phyloP scores from a whole-genome alignment of 64 coral and sea anemone genomes.

The Hydrozoanthus tunicans region DNA sequence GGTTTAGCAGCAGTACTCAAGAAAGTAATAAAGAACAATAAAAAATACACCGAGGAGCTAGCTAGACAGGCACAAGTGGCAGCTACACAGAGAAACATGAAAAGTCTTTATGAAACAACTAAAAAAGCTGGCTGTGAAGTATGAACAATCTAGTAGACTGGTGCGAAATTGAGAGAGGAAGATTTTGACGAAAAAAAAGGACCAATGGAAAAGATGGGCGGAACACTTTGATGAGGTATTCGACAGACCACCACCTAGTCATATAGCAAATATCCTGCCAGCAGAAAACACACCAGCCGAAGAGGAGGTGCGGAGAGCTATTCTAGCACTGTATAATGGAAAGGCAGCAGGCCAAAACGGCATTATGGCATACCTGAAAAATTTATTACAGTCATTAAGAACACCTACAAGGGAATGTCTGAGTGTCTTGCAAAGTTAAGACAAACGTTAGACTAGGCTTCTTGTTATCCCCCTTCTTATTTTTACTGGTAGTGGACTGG shows the following conservation, averaged over 20 bases:
- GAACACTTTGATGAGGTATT: constrained; percentile 31
- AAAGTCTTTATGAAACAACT: background rate
- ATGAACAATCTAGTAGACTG: constrained; percentile 4
- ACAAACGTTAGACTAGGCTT: background rate
- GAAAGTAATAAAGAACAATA: no score
- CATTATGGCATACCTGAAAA: background rate
- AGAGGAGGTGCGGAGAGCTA: no score
- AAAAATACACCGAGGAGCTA: background rate
- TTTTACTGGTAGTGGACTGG: constrained; percentile 9
- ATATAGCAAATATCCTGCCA: constrained; percentile 2
- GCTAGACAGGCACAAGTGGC: background rate
- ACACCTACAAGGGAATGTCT: background rate
- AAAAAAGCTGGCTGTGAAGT: background rate
- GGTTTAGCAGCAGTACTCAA: no score
- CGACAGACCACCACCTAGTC: background rate
- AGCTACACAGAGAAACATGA: constrained; percentile 5
- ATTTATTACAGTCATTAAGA: background rate
- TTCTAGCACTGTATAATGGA: no score
- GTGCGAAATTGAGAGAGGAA: no score
- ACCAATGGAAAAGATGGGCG: background rate
- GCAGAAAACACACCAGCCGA: background rate
- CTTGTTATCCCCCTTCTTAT: constrained; percentile 2
- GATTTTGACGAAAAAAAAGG: no score
- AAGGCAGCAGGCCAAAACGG: background rate
- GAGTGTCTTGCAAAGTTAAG: no score